Conservation (phyloP, 2,113 vertebrate species). For the Elachura formosa region DNA sequence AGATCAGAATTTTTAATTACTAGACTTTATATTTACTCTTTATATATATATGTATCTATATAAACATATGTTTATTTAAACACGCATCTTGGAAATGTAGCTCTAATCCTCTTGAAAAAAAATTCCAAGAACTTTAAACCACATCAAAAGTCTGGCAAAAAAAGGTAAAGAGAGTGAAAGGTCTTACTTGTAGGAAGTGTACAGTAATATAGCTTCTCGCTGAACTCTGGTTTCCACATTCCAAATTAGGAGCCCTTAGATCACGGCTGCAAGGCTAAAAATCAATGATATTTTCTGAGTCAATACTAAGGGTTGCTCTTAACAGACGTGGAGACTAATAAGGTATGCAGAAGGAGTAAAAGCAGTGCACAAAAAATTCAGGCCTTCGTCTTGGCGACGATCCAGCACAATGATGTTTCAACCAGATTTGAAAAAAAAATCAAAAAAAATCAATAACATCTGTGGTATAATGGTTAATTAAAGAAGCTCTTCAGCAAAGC, state of each 20-base stretch:
- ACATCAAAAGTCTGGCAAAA: not conserved
- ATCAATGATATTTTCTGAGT: constrained; percentile 98
- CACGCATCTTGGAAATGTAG: not conserved
- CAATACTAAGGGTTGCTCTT: constrained; percentile 92
- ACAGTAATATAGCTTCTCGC: constrained; percentile 63
- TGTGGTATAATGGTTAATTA: constrained; percentile 99
- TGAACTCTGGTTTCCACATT: constrained; percentile 80
- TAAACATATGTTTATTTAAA: not conserved
- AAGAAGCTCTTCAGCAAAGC: constrained; percentile 97
- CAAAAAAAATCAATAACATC: constrained; percentile 94
- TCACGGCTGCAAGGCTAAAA: constrained; percentile 86
- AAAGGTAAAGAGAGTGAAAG: constrained; percentile 51
- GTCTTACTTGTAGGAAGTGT: constrained; percentile 68
- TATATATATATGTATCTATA: not conserved
- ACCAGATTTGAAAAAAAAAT: constrained; percentile 82
- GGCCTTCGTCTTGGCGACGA: constrained; percentile 88
- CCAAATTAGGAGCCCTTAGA: constrained; percentile 84
- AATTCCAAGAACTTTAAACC: not conserved
- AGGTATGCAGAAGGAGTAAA: constrained; percentile 96
- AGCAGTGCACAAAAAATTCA: constrained; percentile 78
- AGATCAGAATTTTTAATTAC: not conserved
- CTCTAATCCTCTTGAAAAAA: not conserved
- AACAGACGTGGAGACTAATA: constrained; percentile 96
- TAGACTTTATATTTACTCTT: not conserved
- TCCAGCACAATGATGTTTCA: constrained; percentile 94